These are phyloP conservation scores for Lophochroa leadbeateri DNA, from an alignment of 2,113 vertebrate species.

Conservation along the genomic window DNA sequence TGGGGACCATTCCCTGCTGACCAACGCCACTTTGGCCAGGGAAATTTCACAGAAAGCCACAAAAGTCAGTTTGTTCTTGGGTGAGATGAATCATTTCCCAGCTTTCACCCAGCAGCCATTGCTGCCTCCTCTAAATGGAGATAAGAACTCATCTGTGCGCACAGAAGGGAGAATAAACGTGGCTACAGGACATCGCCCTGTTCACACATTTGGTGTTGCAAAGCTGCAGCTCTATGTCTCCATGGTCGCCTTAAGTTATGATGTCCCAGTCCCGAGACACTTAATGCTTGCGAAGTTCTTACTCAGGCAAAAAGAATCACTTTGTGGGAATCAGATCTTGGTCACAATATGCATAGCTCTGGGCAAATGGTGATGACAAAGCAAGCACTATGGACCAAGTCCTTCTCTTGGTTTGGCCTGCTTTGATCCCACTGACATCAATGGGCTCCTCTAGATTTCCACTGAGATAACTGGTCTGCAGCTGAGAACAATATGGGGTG, in stretches of 20 bases:
- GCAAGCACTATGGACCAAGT: not conserved
- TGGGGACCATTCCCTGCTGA: not conserved
- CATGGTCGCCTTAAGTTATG: not conserved
- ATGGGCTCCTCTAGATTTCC: not conserved
- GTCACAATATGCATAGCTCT: not conserved
- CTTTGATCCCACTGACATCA: constrained; percentile 30
- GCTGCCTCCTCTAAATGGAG: not conserved
- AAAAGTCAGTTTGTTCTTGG: not conserved
- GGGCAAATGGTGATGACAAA: not conserved
- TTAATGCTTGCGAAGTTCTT: not conserved
- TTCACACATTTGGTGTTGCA: not conserved
- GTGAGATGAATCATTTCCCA: not conserved
- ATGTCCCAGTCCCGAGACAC: not conserved
- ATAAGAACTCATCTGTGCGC: not conserved
- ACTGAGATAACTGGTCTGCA: not conserved
- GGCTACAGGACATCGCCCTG: not conserved
- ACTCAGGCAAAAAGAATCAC: not conserved
- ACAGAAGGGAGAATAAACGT: not conserved
- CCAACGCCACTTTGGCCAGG: not conserved
- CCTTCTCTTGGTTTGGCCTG: constrained; percentile 20
- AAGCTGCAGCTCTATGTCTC: not conserved
- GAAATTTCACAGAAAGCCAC: not conserved
- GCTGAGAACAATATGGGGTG: constrained; percentile 22
- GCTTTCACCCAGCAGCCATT: not conserved
- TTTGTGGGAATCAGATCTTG: not conserved